Percentiles rank a stretch among this genome's conserved stretches.
Evolutionary conservation across 2,797 vertebrate genomes (phyloP).

Genomic region (Xenentodon cancila): DNA sequence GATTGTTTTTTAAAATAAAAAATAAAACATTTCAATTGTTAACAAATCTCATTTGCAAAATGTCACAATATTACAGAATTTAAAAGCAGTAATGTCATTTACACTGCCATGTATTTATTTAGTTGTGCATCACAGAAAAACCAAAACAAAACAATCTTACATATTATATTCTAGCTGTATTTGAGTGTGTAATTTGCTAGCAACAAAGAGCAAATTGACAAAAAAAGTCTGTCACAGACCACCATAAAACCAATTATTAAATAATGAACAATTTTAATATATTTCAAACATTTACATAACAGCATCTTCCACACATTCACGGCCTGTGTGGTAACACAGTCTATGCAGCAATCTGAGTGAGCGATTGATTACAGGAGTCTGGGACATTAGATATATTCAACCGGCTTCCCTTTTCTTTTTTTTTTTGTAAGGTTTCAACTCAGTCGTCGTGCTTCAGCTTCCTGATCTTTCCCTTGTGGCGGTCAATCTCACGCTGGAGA

Average conservation of each 20-base stretch:
- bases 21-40: too few relatives aligned
- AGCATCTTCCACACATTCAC: conserved; percentile 38
- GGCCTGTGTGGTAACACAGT: conserved; percentile 14
- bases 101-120: conserved; percentile 22
- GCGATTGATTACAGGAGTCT: too few relatives aligned
- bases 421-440: conserved; percentile 30
- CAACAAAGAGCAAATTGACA: conserved; percentile 6
- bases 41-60: too few relatives aligned
- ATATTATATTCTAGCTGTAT: conserved; percentile 1
- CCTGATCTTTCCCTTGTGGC: conserved; percentile 91
- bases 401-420: too few relatives aligned
- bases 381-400: too few relatives aligned
- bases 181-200: not conserved
- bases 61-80: not conserved
- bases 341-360: conserved; percentile 34
- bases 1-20: too few relatives aligned
- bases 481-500: conserved; percentile 92
- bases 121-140: conserved; percentile 1
- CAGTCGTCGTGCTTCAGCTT: conserved; percentile 85
- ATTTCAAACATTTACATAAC: conserved; percentile 55
- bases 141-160: conserved; percentile 9
- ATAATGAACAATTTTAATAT: conserved; percentile 56
- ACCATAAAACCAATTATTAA: conserved; percentile 31
- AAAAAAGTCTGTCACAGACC: conserved; percentile 31
- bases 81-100: not conserved